A percentile compares a stretch with the other conserved stretches of the same genome.
Evolutionary conservation across 2,113 vertebrate genomes (phyloP).

Genomic region (Henicopernis longicauda): DNA sequence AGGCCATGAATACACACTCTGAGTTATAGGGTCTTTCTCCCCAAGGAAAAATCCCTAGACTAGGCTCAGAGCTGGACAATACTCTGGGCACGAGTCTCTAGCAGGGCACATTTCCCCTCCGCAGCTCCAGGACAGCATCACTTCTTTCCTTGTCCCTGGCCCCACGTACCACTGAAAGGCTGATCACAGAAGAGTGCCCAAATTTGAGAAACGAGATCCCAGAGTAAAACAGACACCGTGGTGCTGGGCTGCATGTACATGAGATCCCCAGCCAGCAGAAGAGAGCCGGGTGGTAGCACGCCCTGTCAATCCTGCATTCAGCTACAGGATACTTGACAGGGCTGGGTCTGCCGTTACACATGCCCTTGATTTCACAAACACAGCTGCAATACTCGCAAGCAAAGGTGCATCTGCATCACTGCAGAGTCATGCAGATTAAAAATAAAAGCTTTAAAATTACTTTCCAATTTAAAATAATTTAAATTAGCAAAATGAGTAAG

Average conservation of each 20-base stretch:
- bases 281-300: background rate
- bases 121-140: background rate
- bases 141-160: background rate
- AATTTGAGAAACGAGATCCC: background rate
- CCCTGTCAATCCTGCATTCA: background rate
- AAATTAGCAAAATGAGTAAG: background rate
- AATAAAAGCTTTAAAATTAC: constrained; percentile 18
- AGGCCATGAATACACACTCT: background rate
- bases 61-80: background rate
- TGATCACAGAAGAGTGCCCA: background rate
- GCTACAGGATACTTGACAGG: background rate
- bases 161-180: background rate
- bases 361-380: background rate
- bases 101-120: background rate
- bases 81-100: fast-evolving
- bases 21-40: fast-evolving
- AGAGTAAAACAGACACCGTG: background rate
- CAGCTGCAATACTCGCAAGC: background rate
- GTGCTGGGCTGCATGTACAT: fast-evolving
- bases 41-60: background rate
- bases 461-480: constrained; percentile 20
- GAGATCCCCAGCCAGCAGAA: background rate
- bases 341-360: background rate
- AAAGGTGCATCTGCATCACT: constrained; percentile 48
- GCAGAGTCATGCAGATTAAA: constrained; percentile 41